phyloP scores from a whole-genome alignment of 2,888 invertebrate genomes.

The Adineta ricciae region DNA sequence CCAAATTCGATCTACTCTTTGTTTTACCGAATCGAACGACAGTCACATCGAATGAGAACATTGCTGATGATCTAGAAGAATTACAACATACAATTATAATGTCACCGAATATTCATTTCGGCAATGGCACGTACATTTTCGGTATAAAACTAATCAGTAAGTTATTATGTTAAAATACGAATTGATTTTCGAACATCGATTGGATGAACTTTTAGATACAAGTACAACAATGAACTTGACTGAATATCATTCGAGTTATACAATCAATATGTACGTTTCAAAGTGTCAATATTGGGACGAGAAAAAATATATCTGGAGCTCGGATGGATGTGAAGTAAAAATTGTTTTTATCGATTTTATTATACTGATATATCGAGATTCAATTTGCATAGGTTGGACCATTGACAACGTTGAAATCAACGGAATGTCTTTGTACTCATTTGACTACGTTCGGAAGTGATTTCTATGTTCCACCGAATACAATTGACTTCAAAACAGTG shows the following conservation, averaged over 20 bases:
- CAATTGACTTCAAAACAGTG: slow-evolving; percentile 49
- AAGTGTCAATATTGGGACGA: slow-evolving; percentile 34
- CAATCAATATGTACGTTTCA: slow-evolving; percentile 24
- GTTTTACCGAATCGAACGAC: slow-evolving; percentile 38
- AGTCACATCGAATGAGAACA: not conserved
- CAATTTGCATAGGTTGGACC: not conserved
- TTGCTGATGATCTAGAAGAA: slow-evolving; percentile 36
- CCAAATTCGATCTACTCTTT: slow-evolving; percentile 40
- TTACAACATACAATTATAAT: slow-evolving; percentile 41
- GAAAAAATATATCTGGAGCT: slow-evolving; percentile 23
- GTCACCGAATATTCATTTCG: slow-evolving; percentile 39
- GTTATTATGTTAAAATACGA: slow-evolving; percentile 26
- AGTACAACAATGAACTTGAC: not conserved
- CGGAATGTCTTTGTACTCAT: slow-evolving; percentile 46
- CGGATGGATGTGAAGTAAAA: slow-evolving; percentile 32
- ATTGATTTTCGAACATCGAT: too few species aligned
- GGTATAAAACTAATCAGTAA: slow-evolving; percentile 42
- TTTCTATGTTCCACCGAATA: slow-evolving; percentile 47
- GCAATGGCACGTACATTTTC: slow-evolving; percentile 44
- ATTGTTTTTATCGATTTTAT: not conserved
- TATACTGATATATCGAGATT: not conserved
- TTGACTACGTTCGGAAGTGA: slow-evolving; percentile 49
- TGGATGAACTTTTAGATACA: not conserved
- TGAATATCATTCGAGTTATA: slow-evolving; percentile 23
- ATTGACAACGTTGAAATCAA: slow-evolving; percentile 33